These are phyloP conservation scores for Trimorus sp. DNA, from an alignment of 2,888 invertebrate species.

Conservation along the genomic window DNA sequence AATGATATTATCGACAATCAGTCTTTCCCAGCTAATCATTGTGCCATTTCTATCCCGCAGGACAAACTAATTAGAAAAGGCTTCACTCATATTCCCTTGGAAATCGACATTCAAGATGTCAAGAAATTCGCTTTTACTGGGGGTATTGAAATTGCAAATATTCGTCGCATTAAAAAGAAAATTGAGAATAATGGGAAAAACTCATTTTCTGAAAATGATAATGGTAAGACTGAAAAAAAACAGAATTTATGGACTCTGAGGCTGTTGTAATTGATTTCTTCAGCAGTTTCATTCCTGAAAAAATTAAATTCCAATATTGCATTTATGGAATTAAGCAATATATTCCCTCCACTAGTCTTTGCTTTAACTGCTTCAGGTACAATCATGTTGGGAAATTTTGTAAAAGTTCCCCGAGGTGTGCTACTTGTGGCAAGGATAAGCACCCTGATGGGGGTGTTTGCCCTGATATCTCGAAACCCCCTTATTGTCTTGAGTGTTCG, in stretches of 20 bases:
- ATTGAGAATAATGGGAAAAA: too few species aligned
- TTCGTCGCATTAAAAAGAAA: too few species aligned
- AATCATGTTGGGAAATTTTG: constrained; percentile 4
- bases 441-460: background rate
- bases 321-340: background rate
- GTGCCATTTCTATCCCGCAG: too few species aligned
- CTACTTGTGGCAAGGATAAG: background rate
- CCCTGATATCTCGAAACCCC: background rate
- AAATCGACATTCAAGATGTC: too few species aligned
- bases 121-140: too few species aligned
- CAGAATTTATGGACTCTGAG: background rate
- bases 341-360: background rate
- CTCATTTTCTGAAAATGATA: too few species aligned
- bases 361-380: constrained; percentile 2
- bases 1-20: too few species aligned
- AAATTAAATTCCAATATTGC: constrained; percentile 1
- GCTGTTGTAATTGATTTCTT: constrained; percentile 1
- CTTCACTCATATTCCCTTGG: too few species aligned
- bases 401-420: constrained; percentile 2
- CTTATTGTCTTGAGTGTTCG: constrained; percentile 3
- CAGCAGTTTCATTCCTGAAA: background rate
- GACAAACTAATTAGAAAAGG: too few species aligned
- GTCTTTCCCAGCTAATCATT: too few species aligned
- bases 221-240: too few species aligned
- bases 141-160: too few species aligned